These are phyloP conservation scores for Deroplatys truncata DNA, from an alignment of 2,888 invertebrate genomes.

Conservation along the genomic window DNA sequence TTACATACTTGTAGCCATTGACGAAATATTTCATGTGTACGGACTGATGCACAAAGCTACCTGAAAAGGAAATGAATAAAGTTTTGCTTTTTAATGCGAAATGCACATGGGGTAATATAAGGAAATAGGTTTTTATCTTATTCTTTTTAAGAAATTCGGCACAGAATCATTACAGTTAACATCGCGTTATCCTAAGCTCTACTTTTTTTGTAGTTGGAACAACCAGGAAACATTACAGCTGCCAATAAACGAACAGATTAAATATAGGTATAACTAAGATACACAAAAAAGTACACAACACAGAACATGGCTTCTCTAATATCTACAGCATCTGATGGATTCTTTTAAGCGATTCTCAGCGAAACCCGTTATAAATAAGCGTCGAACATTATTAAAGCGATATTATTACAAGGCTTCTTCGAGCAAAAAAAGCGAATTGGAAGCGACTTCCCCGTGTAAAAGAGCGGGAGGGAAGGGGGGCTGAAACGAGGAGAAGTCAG, in stretches of 20 bases:
- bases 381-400: not conserved
- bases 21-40: no score
- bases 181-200: no score
- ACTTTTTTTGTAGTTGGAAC: no score
- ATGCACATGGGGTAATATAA: no score
- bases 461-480: not conserved
- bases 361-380: conserved; percentile 3
- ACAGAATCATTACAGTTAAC: no score
- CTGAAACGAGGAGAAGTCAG: not conserved
- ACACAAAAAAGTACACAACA: not conserved
- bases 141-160: no score
- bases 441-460: not conserved
- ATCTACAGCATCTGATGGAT: not conserved
- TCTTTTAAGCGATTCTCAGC: not conserved
- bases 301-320: not conserved
- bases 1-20: no score
- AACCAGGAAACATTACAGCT: not conserved
- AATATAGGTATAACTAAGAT: not conserved
- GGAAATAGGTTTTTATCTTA: no score
- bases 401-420: not conserved
- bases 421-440: not conserved
- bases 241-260: not conserved
- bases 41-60: no score
- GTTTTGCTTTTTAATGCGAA: no score
- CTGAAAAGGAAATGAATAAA: no score